Base-by-base conservation (phyloP, 2,797 vertebrate genomes). In the Pangasius larnaudii region DNA sequence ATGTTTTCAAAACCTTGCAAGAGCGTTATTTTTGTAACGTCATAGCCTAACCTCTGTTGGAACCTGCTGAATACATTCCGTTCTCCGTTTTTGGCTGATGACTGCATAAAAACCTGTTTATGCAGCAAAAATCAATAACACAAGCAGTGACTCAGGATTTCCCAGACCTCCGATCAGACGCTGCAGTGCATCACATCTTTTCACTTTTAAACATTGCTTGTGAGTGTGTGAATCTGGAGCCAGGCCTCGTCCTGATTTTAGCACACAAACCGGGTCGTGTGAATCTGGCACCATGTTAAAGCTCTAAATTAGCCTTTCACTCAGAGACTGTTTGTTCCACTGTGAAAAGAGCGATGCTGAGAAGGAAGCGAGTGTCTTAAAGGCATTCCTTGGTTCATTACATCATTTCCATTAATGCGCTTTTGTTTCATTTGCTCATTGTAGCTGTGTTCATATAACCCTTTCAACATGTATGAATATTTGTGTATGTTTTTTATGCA, bases 261-360 rank as follows among this genome's bases (percentile, higher is more conserved):
- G 59, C 86, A 72, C 65, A 84, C 88, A 84, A 78, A 53, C 36
- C 88, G 90, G 88, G 89, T 85, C 91, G 63, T 91, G 90, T 91
- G 91, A 92, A 90, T 89, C 85, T 92, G 91, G 91, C 91, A 89
- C 58, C 30, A 56, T 89, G 82, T 88, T 90, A 74, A 84, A 90
- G 85, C 89, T 88, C 67, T 89, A 86, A 88, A 86, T 86, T 89
- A 84, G 74, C 36, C 84, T 88, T 89, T 91, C 86, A 91, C 65
- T 89, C 80, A 81, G 88, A 77, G 88, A 75, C 82, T 80, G 84
- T 85, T 89, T 89, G 86, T 90, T 89, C 75, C 27, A 22, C 5
- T 7, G n/a, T 91, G 85, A 88, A 89, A 86, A 71, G 85, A 82
- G 16, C 7, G 27, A 36, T 39, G 83, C 65, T 88, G 85, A 89